Evolutionary conservation across 2,797 vertebrate species (phyloP).

Genomic region (Lindbergichthys nudifrons): DNA sequence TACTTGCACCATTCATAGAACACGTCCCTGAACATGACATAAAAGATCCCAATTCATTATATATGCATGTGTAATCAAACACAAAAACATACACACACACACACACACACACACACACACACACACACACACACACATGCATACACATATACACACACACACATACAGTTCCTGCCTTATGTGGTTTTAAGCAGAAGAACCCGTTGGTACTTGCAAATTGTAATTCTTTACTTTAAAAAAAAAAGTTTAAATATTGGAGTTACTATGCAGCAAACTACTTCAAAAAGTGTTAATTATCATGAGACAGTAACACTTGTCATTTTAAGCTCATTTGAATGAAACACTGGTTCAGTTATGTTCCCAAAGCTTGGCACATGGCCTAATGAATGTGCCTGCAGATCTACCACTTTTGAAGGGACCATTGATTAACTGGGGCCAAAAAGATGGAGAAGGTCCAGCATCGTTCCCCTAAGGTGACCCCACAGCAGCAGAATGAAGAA

Average conservation of each 20-base stretch:
- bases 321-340: too few species aligned
- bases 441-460: conserved; percentile 57
- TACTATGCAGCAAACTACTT: too few species aligned
- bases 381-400: conserved; percentile 47
- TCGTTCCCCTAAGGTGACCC: conserved; percentile 50
- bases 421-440: conserved; percentile 57
- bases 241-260: neutral
- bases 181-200: neutral
- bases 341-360: conserved; percentile 28
- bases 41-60: too few species aligned
- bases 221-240: neutral
- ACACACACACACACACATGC: too few species aligned
- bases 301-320: too few species aligned
- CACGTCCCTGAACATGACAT: too few species aligned
- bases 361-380: conserved; percentile 40
- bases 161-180: neutral
- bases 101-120: too few species aligned
- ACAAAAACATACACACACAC: too few species aligned
- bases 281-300: neutral
- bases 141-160: neutral
- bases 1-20: too few species aligned
- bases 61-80: too few species aligned
- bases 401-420: conserved; percentile 40
- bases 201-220: too few species aligned
- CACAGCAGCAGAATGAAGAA: conserved; percentile 47